phyloP scores from a whole-genome alignment of 2,113 vertebrate genomes.

The Sclerurus mexicanus region DNA sequence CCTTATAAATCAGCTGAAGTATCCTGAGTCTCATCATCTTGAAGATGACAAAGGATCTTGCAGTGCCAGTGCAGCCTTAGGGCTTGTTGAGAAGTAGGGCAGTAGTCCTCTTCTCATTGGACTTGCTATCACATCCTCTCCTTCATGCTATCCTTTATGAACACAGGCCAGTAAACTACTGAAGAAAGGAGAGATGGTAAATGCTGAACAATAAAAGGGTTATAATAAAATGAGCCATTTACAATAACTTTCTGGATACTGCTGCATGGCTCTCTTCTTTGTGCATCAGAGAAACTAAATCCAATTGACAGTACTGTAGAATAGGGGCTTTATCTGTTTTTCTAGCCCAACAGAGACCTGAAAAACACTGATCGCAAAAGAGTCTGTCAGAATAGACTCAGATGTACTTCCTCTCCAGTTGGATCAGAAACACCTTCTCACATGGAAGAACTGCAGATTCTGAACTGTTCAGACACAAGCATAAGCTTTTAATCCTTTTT shows the following conservation, averaged over 20 bases:
- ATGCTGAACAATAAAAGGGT: background rate
- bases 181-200: background rate
- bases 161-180: background rate
- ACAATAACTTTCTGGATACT: background rate
- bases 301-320: background rate
- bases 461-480: background rate
- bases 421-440: background rate
- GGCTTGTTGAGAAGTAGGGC: background rate
- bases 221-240: background rate
- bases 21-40: background rate
- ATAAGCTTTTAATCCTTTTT: background rate
- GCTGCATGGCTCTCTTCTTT: background rate
- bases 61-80: background rate
- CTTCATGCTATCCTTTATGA: background rate
- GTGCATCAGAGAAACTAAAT: background rate
- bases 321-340: background rate
- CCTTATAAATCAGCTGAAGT: conserved; percentile 24
- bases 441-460: background rate
- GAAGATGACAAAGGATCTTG: background rate
- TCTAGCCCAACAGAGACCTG: background rate
- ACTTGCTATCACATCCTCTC: background rate
- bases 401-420: background rate
- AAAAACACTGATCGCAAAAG: background rate
- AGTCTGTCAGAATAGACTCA: background rate
- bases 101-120: background rate